These are phyloP conservation scores for Amiota minor DNA, from an alignment of 2,888 invertebrate species.

Conservation along the genomic window DNA sequence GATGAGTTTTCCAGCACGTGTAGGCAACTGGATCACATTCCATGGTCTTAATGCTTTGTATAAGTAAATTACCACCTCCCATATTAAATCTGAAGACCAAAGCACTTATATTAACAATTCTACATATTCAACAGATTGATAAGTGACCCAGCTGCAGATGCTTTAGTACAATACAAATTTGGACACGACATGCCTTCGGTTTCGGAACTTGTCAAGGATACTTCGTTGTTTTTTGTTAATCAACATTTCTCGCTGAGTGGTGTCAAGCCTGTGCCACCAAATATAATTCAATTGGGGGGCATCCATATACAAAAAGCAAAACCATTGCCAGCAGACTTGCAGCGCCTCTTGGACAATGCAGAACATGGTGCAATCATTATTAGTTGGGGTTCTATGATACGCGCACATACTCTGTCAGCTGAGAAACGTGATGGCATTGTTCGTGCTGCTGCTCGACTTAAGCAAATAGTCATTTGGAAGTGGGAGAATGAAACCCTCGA, in stretches of 20 bases:
- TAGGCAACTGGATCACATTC: slow-evolving; percentile 73
- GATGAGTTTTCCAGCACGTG: slow-evolving; percentile 73
- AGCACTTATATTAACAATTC: background rate
- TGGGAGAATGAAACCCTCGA: slow-evolving; percentile 79
- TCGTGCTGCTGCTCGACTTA: slow-evolving; percentile 76
- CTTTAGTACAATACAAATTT: slow-evolving; percentile 63
- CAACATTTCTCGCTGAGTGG: slow-evolving; percentile 76
- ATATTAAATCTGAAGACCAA: background rate
- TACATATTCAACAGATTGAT: slow-evolving; percentile 40
- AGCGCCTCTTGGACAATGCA: slow-evolving; percentile 78
- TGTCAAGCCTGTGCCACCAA: slow-evolving; percentile 73
- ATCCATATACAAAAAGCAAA: slow-evolving; percentile 74
- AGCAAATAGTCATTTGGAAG: slow-evolving; percentile 81
- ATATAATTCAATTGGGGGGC: slow-evolving; percentile 76
- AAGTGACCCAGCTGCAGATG: slow-evolving; percentile 58
- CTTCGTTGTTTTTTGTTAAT: slow-evolving; percentile 74
- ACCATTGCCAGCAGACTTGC: slow-evolving; percentile 74
- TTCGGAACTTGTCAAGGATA: slow-evolving; percentile 72
- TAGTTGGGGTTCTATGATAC: slow-evolving; percentile 82
- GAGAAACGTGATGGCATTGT: slow-evolving; percentile 76
- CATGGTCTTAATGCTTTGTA: slow-evolving; percentile 64
- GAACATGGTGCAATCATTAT: slow-evolving; percentile 80
- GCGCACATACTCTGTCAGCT: slow-evolving; percentile 76
- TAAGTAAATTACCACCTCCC: slow-evolving; percentile 48
- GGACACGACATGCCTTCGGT: slow-evolving; percentile 74